Conservation (phyloP, 2,113 vertebrate species). For the Upupa epops region DNA sequence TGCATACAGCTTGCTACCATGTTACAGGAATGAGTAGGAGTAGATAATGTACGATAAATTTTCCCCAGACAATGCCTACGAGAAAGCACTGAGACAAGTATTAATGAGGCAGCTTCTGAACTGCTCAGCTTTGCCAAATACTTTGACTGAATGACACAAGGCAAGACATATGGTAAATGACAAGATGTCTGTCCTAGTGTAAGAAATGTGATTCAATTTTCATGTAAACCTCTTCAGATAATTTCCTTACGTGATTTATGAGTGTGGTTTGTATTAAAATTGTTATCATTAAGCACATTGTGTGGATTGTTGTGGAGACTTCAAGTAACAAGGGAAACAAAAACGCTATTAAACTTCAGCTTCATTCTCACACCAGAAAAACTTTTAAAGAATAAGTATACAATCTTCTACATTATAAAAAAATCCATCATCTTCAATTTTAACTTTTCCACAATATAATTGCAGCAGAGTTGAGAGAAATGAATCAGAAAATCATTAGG, state of each 20-base stretch:
- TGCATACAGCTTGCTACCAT: background rate
- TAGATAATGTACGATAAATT: background rate
- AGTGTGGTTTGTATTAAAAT: slow-evolving; percentile 7
- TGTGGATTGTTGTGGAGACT: background rate
- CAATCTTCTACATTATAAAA: background rate
- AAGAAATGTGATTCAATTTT: slow-evolving; percentile 15
- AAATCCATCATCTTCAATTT: background rate
- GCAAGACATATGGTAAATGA: slow-evolving; percentile 22
- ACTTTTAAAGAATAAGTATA: background rate
- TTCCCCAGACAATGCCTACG: background rate
- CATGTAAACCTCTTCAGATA: slow-evolving; percentile 23
- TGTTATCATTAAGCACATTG: background rate
- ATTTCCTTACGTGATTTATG: slow-evolving; percentile 34
- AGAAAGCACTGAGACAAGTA: background rate
- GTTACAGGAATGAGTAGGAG: background rate
- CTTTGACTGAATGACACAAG: slow-evolving; percentile 10
- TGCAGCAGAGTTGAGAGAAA: background rate
- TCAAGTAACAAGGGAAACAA: background rate
- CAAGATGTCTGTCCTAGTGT: background rate
- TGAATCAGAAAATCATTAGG: too few species aligned
- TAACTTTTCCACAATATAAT: background rate
- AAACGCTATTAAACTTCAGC: background rate
- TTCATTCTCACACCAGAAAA: background rate
- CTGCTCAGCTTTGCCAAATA: background rate
- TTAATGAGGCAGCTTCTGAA: slow-evolving; percentile 8